Evolutionary conservation across 1,140 invertebrate species (phyloP), one percentile per base, ranked within the genome.

Genomic region (Trichonephila clavata): DNA sequence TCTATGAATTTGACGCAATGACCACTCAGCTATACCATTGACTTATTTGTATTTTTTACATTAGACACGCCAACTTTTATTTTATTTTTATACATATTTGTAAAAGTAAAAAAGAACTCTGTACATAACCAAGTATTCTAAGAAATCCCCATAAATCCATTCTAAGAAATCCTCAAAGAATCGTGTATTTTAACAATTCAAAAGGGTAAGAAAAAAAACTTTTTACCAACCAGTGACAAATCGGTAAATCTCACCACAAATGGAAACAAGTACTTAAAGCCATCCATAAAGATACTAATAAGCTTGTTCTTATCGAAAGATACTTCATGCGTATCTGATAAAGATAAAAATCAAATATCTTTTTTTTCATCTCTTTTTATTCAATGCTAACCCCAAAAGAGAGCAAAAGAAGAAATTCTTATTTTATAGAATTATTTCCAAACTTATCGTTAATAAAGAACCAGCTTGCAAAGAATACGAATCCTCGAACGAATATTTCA

Each of bases 401-500:
- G 60, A 61, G 60, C 1, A 14, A 20, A 63, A 63, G 4, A 3
- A 24, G 27, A 77, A 77, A 77, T 77, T 3, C 27, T 77, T 77
- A 77, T 77, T 77, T 77, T 16, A 32, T 16, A 27, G 71, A 77
- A 77, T 77, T 39, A 77, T 39, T 77, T 39, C 71, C 2, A 39
- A 57, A 24, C 24, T 2, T 20, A 24, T 59, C 43, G 57, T 84
- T 84, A 84, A 84, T 84, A 84, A 84, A 84, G 43, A 84, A 57
- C 43, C 81, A 50, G 59, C 81, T 84, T 84, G 43, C 57, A 10
- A 43, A 84, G 43, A 77, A 59, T n/a, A 21, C 50, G 43, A 84
- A 84, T 84, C 57, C 81, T 57, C 21, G 43, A 84, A 59, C 57
- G 81, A 84, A 84, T 59, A 57, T 57, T 59, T 84, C 24, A 57